A percentile compares a stretch with the other conserved stretches of the same genome.
These are phyloP conservation scores for Galerucella pusilla DNA, from an alignment of 2,888 invertebrate genomes.

Conservation along the genomic window DNA sequence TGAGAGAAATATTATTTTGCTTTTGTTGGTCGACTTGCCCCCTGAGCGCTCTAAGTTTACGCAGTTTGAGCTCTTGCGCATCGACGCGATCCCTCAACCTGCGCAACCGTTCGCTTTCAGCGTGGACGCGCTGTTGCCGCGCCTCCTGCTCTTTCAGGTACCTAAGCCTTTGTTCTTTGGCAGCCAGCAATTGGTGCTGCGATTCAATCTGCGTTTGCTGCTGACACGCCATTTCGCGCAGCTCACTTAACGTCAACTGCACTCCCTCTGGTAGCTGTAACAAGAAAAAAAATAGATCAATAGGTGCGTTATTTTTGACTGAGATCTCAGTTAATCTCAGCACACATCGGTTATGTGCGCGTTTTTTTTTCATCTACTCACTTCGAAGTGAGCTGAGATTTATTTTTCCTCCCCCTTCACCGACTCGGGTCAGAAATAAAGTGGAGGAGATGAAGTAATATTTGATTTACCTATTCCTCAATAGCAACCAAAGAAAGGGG, in stretches of 20 bases:
- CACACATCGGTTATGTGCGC: too few relatives aligned
- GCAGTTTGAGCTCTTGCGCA: slow-evolving; percentile 93
- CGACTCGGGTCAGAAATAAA: too few relatives aligned
- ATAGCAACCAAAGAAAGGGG: too few relatives aligned
- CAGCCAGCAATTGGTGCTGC: slow-evolving; percentile 91
- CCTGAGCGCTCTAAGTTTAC: slow-evolving; percentile 89
- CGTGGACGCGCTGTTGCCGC: slow-evolving; percentile 78
- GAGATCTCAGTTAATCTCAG: too few relatives aligned
- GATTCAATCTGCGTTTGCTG: slow-evolving; percentile 98
- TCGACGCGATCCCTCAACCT: slow-evolving; percentile 92
- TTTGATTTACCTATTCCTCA: too few relatives aligned
- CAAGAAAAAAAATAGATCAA: not conserved
- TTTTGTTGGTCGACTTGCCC: slow-evolving; percentile 95
- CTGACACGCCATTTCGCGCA: slow-evolving; percentile 97
- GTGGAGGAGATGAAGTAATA: too few relatives aligned
- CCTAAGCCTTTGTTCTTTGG: slow-evolving; percentile 92
- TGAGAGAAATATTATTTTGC: slow-evolving; percentile 89
- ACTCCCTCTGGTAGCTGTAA: slow-evolving; percentile 91
- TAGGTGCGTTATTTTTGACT: too few relatives aligned
- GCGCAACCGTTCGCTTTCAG: slow-evolving; percentile 89
- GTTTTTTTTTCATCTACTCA: too few relatives aligned
- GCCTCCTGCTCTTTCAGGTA: slow-evolving; percentile 95
- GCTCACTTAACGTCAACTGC: slow-evolving; percentile 92
- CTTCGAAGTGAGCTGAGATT: too few relatives aligned
- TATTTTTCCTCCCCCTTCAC: too few relatives aligned